Evolutionary conservation across 23 tunicate genomes (phyloP), one percentile per base, ranked within the genome.

Genomic region (Pegea sp.): DNA sequence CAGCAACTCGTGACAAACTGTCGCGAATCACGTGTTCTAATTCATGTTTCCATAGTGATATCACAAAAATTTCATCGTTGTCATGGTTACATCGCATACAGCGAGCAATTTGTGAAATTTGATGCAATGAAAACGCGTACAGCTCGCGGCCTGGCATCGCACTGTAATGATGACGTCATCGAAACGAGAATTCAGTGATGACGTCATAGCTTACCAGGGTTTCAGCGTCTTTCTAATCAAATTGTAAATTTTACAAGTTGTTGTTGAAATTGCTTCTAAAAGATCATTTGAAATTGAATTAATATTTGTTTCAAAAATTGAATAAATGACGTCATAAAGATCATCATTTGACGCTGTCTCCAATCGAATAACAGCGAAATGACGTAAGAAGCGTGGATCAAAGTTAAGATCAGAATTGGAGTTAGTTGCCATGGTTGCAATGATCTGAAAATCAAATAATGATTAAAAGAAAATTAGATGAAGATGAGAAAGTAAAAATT

Each of bases 71-170:
- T 28, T 80, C 93, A 49, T 61, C 60, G 30, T n/a, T n/a, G n/a
- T n/a, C n/a, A n/a, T n/a, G n/a, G n/a, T n/a, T n/a, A n/a, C n/a
- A n/a, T n/a, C n/a, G n/a, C n/a, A n/a, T n/a, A n/a, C n/a, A n/a
- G n/a, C 46, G 46, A 38, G 16, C 46, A 38, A 38, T 38, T 38
- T 38, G 11, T 38, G 46, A 38, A 38, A 38, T 38, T 8, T 38
- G 46, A 11, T 38, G 11, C 33, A 84, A 53, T 52, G 65, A 68
- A 57, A 84, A 84, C 0, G 81, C 71, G 63, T 84, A 84, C 52
- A 69, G 84, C 33, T 77, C 65, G 1, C 95, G 71, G 1, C 95
- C 95, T 24, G 95, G 95, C 70, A 84, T 67, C 19, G 76, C 76
- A 44, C 95, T 84, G 59, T 13, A 70, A 52, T 30, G n/a, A n/a